A percentile compares a stretch with the other conserved stretches of the same genome.
Evolutionary conservation across 2,888 invertebrate species (phyloP).

Genomic region (Drosophila birchii): DNA sequence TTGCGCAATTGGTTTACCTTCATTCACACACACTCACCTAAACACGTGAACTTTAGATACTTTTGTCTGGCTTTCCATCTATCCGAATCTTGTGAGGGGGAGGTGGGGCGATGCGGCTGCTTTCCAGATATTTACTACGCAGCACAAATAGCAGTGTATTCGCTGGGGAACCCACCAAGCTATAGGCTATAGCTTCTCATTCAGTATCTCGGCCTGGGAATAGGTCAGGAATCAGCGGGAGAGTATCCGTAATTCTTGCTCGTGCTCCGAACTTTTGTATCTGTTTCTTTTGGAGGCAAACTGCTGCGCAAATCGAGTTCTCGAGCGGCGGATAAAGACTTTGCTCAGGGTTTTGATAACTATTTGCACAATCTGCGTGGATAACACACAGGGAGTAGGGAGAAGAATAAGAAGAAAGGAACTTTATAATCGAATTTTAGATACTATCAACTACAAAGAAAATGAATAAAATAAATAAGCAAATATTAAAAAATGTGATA

Average conservation of each 20-base stretch:
- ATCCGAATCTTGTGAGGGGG: constrained; percentile 4
- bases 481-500: background rate
- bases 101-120: background rate
- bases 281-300: constrained; percentile 22
- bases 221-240: constrained; percentile 31
- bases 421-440: background rate
- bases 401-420: background rate
- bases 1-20: constrained; percentile 65
- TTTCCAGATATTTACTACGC: constrained; percentile 44
- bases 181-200: constrained; percentile 12
- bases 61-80: constrained; percentile 30
- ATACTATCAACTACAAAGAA: background rate
- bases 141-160: constrained; percentile 47
- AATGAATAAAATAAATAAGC: background rate
- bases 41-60: constrained; percentile 53
- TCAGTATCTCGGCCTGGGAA: constrained; percentile 8
- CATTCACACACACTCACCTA: constrained; percentile 27
- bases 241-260: constrained; percentile 15
- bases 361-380: constrained; percentile 17
- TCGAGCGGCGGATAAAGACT: constrained; percentile 13
- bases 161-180: constrained; percentile 1
- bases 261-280: background rate
- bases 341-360: constrained; percentile 1
- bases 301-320: constrained; percentile 58
- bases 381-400: background rate